These are phyloP conservation scores for Coleophora flavipennella DNA, from an alignment of 2,888 invertebrate genomes.

Conservation along the genomic window DNA sequence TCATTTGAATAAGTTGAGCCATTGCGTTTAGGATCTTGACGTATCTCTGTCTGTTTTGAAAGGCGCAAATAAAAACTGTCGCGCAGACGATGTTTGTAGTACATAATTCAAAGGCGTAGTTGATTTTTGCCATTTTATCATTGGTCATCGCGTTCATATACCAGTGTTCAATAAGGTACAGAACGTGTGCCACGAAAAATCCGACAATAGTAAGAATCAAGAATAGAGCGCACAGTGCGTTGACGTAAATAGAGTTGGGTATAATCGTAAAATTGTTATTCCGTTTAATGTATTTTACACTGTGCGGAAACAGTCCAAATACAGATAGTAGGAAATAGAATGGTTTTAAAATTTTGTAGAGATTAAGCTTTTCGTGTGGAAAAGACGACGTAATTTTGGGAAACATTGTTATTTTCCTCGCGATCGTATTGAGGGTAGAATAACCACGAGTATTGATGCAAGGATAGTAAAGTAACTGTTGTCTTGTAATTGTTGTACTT, in stretches of 20 bases:
- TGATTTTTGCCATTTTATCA: slow-evolving; percentile 38
- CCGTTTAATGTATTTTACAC: slow-evolving; percentile 17
- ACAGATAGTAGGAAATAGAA: slow-evolving; percentile 19
- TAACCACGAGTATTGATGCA: no score
- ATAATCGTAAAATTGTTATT: slow-evolving; percentile 18
- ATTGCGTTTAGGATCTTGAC: slow-evolving; percentile 40
- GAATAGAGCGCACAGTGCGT: slow-evolving; percentile 32
- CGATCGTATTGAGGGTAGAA: no score
- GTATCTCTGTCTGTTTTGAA: slow-evolving; percentile 31
- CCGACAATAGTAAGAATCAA: slow-evolving; percentile 24
- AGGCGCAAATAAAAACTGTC: slow-evolving; percentile 33
- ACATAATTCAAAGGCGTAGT: slow-evolving; percentile 43
- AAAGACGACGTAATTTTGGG: slow-evolving; percentile 3
- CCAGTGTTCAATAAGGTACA: background rate
- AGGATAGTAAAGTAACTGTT: no score
- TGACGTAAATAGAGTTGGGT: slow-evolving; percentile 40
- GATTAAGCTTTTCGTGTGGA: slow-evolving; percentile 7
- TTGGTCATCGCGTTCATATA: slow-evolving; percentile 20
- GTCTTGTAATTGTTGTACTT: no score
- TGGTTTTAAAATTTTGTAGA: slow-evolving; percentile 20
- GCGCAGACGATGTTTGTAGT: slow-evolving; percentile 25
- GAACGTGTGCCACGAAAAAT: slow-evolving; percentile 35
- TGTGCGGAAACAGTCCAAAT: slow-evolving; percentile 24
- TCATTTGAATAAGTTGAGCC: slow-evolving; percentile 24
- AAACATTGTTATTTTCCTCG: slow-evolving; percentile 8